phyloP scores from a whole-genome alignment of 2,113 vertebrate genomes.

The Sphaerodactylus townsendi region DNA sequence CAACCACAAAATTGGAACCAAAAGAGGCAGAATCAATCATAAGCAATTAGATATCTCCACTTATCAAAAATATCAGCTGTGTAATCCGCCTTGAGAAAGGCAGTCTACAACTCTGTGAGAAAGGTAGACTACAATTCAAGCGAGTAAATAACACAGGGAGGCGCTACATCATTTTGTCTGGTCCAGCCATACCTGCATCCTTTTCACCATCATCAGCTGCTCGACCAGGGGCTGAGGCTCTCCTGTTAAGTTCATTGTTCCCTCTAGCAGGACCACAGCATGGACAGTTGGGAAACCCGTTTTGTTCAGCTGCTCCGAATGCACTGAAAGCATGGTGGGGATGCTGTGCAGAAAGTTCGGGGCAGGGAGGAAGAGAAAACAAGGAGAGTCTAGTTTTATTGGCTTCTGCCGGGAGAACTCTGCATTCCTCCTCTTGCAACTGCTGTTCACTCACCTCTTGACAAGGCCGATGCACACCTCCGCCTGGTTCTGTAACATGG shows the following conservation, averaged over 20 bases:
- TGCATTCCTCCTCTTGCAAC: background rate
- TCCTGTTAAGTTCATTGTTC: slow-evolving; percentile 96
- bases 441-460: slow-evolving; percentile 79
- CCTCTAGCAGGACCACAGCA: slow-evolving; percentile 92
- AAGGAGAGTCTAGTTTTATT: background rate
- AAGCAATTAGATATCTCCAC: too few species aligned
- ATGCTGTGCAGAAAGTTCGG: slow-evolving; percentile 74
- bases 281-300: slow-evolving; percentile 93
- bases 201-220: slow-evolving; percentile 97
- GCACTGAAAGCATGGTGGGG: slow-evolving; percentile 86
- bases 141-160: background rate
- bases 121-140: too few species aligned
- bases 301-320: slow-evolving; percentile 80
- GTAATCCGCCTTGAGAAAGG: too few species aligned
- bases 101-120: too few species aligned
- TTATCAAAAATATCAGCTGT: too few species aligned
- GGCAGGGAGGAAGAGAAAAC: background rate
- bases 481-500: slow-evolving; percentile 79
- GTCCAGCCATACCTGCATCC: slow-evolving; percentile 88
- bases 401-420: background rate
- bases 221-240: slow-evolving; percentile 93
- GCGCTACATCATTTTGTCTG: background rate
- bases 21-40: too few species aligned
- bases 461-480: slow-evolving; percentile 86
- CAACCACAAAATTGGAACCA: too few species aligned